Evolutionary conservation across 2,888 invertebrate species (phyloP).

Genomic region (Pollenia labialis): DNA sequence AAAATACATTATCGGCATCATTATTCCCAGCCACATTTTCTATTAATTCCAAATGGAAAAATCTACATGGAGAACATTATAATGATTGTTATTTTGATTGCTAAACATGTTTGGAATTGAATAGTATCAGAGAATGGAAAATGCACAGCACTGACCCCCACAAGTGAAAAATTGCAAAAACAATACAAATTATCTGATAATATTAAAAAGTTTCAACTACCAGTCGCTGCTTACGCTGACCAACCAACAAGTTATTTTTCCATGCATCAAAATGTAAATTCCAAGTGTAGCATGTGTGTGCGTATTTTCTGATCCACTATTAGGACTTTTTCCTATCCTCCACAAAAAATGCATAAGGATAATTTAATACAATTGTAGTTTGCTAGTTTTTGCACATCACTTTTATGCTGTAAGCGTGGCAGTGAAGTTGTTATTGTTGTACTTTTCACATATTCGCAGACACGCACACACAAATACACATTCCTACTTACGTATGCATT

Average conservation of each 20-base stretch:
- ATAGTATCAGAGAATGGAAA: conserved; percentile 5
- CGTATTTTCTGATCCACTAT: neutral
- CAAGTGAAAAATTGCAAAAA: conserved; percentile 17
- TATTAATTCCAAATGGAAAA: conserved; percentile 11
- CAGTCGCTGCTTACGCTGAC: neutral
- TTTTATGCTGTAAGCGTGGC: conserved; percentile 11
- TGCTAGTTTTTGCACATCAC: conserved; percentile 9
- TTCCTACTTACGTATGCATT: conserved; percentile 43
- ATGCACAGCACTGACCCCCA: neutral
- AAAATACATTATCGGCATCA: conserved; percentile 33
- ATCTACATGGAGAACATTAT: conserved; percentile 15
- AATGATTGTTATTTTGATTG: conserved; percentile 56
- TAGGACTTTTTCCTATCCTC: neutral
- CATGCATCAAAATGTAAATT: conserved; percentile 51
- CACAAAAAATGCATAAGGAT: neutral
- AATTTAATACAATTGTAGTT: conserved; percentile 24
- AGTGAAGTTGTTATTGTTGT: neutral
- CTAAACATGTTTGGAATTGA: conserved; percentile 48
- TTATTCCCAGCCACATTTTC: conserved; percentile 8
- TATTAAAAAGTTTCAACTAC: conserved; percentile 2
- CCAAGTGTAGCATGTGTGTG: conserved; percentile 23
- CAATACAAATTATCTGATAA: conserved; percentile 26
- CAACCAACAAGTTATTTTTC: conserved; percentile 20
- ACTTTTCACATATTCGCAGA: neutral
- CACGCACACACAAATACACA: neutral